Conservation (phyloP, 2,113 vertebrate genomes). For the Andinoacara biseriatus region DNA sequence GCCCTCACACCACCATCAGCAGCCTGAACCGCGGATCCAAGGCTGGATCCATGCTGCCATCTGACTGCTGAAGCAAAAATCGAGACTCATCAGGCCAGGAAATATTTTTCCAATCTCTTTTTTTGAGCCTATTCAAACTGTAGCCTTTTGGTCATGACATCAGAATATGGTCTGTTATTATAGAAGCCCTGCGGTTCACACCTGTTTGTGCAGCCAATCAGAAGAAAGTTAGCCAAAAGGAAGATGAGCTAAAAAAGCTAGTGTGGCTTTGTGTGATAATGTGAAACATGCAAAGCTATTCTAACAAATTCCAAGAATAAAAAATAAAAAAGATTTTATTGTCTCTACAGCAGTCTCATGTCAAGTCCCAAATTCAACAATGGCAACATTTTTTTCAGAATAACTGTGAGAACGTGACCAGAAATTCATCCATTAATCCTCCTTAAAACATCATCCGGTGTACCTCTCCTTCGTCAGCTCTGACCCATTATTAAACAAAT, state of each 20-base stretch:
- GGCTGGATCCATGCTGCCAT: neutral
- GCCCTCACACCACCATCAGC: neutral
- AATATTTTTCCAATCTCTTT: too few species aligned
- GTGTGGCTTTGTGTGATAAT: too few species aligned
- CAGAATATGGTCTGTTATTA: neutral
- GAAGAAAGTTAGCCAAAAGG: neutral
- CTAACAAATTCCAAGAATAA: neutral
- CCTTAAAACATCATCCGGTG: slow-evolving; percentile 26
- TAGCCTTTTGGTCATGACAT: neutral
- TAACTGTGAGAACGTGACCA: neutral
- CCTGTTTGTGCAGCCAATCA: neutral
- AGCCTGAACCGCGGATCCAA: neutral
- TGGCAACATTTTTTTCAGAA: too few species aligned
- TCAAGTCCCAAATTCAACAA: too few species aligned
- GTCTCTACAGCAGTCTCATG: too few species aligned
- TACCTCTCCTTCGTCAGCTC: slow-evolving; percentile 29
- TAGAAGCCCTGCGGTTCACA: neutral
- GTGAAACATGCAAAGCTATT: neutral
- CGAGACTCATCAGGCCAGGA: neutral
- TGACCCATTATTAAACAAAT: slow-evolving; percentile 56
- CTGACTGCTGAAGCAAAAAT: neutral
- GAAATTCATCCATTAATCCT: slow-evolving; percentile 39
- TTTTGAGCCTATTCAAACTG: too few species aligned
- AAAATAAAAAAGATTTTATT: too few species aligned
- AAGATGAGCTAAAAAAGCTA: neutral